Conservation (phyloP, 2,888 invertebrate species). For the Mythimna albipuncta region DNA sequence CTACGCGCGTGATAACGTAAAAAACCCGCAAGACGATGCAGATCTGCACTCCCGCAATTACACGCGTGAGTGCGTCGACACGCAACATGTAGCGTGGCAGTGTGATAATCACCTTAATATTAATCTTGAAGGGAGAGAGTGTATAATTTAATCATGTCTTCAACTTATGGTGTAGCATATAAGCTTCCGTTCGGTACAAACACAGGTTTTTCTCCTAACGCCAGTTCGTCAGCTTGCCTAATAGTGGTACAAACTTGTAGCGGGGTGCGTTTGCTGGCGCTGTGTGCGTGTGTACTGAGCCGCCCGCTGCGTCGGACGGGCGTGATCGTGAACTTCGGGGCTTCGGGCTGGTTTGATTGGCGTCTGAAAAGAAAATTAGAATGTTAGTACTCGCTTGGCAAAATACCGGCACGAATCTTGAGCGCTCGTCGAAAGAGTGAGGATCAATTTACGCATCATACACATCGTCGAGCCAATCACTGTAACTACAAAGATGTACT, state of each 20-base stretch:
- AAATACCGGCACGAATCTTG: no score
- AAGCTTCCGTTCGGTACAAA: conserved; percentile 74
- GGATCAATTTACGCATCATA: no score
- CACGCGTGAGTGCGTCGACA: no score
- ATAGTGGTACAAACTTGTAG: conserved; percentile 69
- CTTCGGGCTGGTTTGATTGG: conserved; percentile 63
- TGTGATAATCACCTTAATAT: no score
- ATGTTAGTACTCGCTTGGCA: no score
- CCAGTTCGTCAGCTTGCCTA: conserved; percentile 66
- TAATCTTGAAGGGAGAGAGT: background rate
- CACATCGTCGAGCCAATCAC: no score
- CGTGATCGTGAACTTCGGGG: conserved; percentile 80
- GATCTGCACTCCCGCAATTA: no score
- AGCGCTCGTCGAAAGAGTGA: no score
- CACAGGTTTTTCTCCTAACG: conserved; percentile 59
- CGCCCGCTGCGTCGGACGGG: conserved; percentile 88
- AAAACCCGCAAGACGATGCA: no score
- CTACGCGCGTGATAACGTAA: no score
- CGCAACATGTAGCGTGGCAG: no score
- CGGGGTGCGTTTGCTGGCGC: conserved; percentile 60
- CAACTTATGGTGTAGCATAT: conserved; percentile 66
- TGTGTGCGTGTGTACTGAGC: conserved; percentile 58
- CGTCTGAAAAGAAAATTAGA: conserved; percentile 64
- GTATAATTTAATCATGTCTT: background rate
- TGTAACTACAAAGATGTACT: no score